A percentile compares a stretch with the other conserved stretches of the same genome.
These are phyloP conservation scores for Amphipoea oculea DNA, from an alignment of 2,888 invertebrate genomes.

Conservation along the genomic window DNA sequence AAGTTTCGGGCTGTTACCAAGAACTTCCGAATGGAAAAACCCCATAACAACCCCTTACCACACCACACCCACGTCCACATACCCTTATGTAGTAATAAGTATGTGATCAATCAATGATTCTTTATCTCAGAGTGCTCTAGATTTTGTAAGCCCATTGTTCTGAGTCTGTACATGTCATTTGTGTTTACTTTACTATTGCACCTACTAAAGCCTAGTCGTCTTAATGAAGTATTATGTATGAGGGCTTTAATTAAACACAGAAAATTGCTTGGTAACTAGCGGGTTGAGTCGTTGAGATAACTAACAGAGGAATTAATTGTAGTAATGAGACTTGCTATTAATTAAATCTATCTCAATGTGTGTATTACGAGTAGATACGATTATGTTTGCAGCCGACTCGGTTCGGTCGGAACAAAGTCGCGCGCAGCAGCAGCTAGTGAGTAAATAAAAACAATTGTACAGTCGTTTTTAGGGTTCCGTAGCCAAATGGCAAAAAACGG, in stretches of 20 bases:
- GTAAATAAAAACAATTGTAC: too few relatives aligned
- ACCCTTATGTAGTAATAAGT: too few relatives aligned
- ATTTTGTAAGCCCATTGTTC: conserved; percentile 4
- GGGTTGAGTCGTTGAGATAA: conserved; percentile 24
- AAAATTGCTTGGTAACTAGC: conserved; percentile 53
- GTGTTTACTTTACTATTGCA: conserved; percentile 16
- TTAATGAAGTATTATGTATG: conserved; percentile 58
- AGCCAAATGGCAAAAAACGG: too few relatives aligned
- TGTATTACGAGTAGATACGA: conserved; percentile 19
- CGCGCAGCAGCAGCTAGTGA: too few relatives aligned
- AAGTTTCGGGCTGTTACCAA: too few relatives aligned
- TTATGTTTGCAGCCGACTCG: not conserved
- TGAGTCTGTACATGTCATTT: not conserved
- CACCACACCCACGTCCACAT: too few relatives aligned
- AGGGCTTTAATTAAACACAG: conserved; percentile 59
- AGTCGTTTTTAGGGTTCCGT: too few relatives aligned
- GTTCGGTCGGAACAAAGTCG: too few relatives aligned
- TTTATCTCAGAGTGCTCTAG: not conserved
- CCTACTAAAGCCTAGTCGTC: conserved; percentile 15
- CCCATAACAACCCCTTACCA: too few relatives aligned
- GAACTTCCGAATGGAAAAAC: too few relatives aligned
- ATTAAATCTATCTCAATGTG: conserved; percentile 21
- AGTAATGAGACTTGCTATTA: conserved; percentile 48
- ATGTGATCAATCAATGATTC: not conserved
- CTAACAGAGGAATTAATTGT: conserved; percentile 40